Percentiles rank a stretch among this genome's conserved stretches.
These are phyloP conservation scores for Globodera ellingtonae DNA, from an alignment of 1,140 invertebrate genomes.

Conservation along the genomic window DNA sequence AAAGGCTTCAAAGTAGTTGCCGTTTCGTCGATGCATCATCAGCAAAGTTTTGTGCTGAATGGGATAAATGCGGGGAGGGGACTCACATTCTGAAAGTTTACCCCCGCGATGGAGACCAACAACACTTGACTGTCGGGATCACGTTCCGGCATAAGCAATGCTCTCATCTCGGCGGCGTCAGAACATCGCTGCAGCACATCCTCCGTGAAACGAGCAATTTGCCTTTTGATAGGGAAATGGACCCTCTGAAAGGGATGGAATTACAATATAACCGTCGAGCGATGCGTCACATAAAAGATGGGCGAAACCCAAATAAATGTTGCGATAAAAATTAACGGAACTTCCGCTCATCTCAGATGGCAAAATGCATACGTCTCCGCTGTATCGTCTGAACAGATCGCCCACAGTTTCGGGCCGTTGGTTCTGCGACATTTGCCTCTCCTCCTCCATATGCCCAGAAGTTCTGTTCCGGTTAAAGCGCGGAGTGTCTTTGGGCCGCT, in stretches of 20 bases:
- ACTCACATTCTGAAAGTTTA: conserved; percentile 6
- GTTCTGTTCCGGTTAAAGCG: conserved; percentile 18
- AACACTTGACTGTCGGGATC: conserved; percentile 6
- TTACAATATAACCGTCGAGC: no score
- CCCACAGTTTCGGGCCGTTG: neutral
- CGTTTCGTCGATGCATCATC: conserved; percentile 8
- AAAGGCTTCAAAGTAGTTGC: conserved; percentile 8
- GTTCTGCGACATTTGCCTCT: conserved; percentile 29
- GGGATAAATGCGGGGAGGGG: conserved; percentile 7
- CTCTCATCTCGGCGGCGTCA: conserved; percentile 5
- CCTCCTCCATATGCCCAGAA: conserved; percentile 8
- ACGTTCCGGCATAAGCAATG: conserved; percentile 1
- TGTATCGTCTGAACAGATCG: conserved; percentile 15
- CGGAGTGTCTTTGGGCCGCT: conserved; percentile 18
- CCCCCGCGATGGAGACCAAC: conserved; percentile 8
- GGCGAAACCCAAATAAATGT: neutral
- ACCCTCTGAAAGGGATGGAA: conserved; percentile 7
- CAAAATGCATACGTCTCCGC: neutral
- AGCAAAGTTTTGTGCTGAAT: conserved; percentile 3
- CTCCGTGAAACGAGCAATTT: conserved; percentile 8
- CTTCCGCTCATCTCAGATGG: conserved; percentile 1
- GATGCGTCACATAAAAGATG: neutral
- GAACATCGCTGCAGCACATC: conserved; percentile 14
- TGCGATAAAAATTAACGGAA: neutral
- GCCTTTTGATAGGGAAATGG: conserved; percentile 24